A percentile compares a stretch with the other conserved stretches of the same genome.
Evolutionary conservation across 2,888 invertebrate species (phyloP).

Genomic region (Lepidonotus clava): DNA sequence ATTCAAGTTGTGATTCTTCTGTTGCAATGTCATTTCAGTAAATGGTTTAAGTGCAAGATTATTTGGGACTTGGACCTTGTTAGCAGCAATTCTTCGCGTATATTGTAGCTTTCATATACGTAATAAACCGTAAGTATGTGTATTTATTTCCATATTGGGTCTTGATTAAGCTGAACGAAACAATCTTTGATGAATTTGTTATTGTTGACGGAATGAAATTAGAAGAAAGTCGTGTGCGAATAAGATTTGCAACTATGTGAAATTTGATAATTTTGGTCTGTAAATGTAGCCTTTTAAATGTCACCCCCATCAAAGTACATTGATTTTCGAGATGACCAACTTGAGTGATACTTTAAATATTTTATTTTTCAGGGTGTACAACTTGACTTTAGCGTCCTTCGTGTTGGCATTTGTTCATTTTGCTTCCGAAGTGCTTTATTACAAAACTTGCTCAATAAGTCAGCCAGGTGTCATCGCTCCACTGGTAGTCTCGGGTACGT

Average conservation of each 20-base stretch:
- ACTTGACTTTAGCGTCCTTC: slow-evolving; percentile 71
- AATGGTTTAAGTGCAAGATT: slow-evolving; percentile 69
- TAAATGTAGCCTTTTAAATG: too few species aligned
- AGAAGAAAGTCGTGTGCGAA: too few species aligned
- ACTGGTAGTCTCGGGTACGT: slow-evolving; percentile 68
- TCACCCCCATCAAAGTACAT: too few species aligned
- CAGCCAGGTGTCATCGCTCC: slow-evolving; percentile 69
- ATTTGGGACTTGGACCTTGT: slow-evolving; percentile 72
- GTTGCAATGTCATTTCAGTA: slow-evolving; percentile 69
- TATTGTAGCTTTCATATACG: slow-evolving; percentile 71
- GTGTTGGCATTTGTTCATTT: slow-evolving; percentile 70
- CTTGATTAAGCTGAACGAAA: neutral
- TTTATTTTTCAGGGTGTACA: slow-evolving; percentile 68
- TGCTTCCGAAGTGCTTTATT: slow-evolving; percentile 68
- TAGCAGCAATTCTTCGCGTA: slow-evolving; percentile 68
- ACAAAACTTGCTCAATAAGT: slow-evolving; percentile 66
- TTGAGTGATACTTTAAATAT: too few species aligned
- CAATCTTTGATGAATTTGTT: too few species aligned
- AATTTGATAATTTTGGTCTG: too few species aligned
- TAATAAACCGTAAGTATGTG: slow-evolving; percentile 68
- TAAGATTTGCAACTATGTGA: too few species aligned
- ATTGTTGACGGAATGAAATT: too few species aligned
- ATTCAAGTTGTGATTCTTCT: too few species aligned
- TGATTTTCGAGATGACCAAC: too few species aligned
- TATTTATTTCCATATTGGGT: neutral